Base-by-base conservation (phyloP, 2,113 vertebrate species). In the Oenanthe oenanthe region DNA sequence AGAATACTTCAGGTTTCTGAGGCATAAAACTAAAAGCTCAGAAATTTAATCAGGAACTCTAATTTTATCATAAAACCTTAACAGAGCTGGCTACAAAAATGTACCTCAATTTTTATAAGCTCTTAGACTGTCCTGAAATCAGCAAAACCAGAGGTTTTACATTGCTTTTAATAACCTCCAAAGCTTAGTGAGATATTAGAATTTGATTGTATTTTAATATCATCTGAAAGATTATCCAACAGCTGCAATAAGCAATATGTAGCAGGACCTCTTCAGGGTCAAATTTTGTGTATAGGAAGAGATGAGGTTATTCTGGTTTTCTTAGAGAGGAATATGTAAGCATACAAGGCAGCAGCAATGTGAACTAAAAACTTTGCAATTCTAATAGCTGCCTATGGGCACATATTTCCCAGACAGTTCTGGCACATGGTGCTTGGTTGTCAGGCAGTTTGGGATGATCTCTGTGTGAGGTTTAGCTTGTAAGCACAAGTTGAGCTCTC, bases 101-200 rank as follows among this genome's bases (percentile, higher is more conserved):
- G 22, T 84, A 48, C 65, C 85, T 88, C n/a, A 38, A 43, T 73
- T 95, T 92, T 86, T 81, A 92, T 60, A 81, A 90, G 91, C 38
- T 66, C 32, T 77, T 32, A 89, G 53, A 42, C 63, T 70, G 16
- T 62, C 47, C 60, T 61, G 40, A 91, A 81, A 84, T 91, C 63
- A 87, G 56, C 56, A 96, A 94, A 94, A 11, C 7, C 21, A 21
- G 54, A 32, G 34, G 29, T 77, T 83, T 91, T 51, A 36, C 34
- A 32, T 54, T 80, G 70, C 43, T 92, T 94, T 92, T 93, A 93
- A 84, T 92, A 94, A 85, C 28, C 10, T 58, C 43, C 34, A 74
- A 80, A 83, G 38, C 61, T 70, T 67, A 90, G 38, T 25, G 58
- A 84, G 48, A 71, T 87, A 84, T 63, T 93, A 91, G 68, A 95